A percentile compares a stretch with the other conserved stretches of the same genome.
Evolutionary conservation across 2,797 vertebrate species (phyloP).

Genomic region (Pseudochaenichthys georgianus): DNA sequence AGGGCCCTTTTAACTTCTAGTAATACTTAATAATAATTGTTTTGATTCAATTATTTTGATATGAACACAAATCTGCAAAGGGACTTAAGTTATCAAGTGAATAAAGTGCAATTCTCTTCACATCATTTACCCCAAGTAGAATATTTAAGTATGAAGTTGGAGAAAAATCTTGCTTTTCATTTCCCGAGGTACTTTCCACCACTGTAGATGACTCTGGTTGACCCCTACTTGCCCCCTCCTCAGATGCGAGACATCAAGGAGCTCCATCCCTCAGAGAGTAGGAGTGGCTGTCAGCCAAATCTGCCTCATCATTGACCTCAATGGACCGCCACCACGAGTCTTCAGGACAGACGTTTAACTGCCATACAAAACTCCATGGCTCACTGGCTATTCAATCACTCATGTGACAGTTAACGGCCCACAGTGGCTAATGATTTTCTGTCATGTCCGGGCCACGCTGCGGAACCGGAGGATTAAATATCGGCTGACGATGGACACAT

Average conservation of each 20-base stretch:
- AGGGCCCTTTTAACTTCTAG: not conserved
- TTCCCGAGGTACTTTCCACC: not conserved
- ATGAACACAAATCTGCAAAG: not conserved
- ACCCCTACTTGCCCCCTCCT: conserved; percentile 56
- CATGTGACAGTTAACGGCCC: conserved; percentile 87
- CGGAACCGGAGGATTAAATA: conserved; percentile 85
- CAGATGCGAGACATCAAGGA: conserved; percentile 41
- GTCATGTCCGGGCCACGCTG: conserved; percentile 82
- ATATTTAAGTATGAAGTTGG: not conserved
- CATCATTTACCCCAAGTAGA: not conserved
- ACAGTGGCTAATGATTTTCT: conserved; percentile 87
- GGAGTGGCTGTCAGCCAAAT: conserved; percentile 68
- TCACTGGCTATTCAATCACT: conserved; percentile 86
- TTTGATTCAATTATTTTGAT: not conserved
- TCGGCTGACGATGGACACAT: conserved; percentile 81
- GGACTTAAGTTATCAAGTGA: not conserved
- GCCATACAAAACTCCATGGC: conserved; percentile 81
- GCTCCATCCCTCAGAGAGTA: conserved; percentile 60
- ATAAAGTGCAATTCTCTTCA: not conserved
- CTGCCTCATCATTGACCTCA: conserved; percentile 81
- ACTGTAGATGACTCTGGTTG: conserved; percentile 34
- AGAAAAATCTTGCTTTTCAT: not conserved
- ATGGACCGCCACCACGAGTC: conserved; percentile 59
- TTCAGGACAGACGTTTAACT: conserved; percentile 80
- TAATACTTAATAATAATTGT: not conserved